These are phyloP conservation scores for Aspidiotus rigidus DNA, from an alignment of 2,888 invertebrate genomes.

Conservation along the genomic window DNA sequence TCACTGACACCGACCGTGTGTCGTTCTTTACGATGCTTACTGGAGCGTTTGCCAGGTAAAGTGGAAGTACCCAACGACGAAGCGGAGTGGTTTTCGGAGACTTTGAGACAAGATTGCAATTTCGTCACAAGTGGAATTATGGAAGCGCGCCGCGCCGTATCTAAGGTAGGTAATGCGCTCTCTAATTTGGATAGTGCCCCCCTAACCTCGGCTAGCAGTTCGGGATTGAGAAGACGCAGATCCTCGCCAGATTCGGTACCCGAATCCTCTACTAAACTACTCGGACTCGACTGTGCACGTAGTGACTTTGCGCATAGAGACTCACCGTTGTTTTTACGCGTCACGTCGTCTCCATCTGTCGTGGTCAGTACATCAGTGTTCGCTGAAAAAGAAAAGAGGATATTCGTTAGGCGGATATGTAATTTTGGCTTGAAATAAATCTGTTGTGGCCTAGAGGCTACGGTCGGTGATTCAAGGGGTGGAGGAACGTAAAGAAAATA, in stretches of 20 bases:
- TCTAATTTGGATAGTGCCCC: constrained; percentile 65
- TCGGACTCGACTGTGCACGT: constrained; percentile 28
- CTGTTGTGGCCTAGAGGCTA: no score
- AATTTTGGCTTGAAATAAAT: no score
- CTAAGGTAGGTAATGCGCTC: constrained; percentile 55
- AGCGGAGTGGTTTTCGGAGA: constrained; percentile 40
- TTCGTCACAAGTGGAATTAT: constrained; percentile 60
- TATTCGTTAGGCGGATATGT: not conserved
- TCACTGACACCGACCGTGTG: constrained; percentile 77
- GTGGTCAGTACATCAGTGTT: not conserved
- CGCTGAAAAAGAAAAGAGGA: constrained; percentile 2
- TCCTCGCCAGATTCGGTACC: constrained; percentile 64
- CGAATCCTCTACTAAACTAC: constrained; percentile 49
- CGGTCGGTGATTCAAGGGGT: no score
- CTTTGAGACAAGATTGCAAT: constrained; percentile 51
- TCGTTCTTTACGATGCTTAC: constrained; percentile 50
- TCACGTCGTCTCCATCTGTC: not conserved
- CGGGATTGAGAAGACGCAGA: constrained; percentile 51
- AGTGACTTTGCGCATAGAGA: constrained; percentile 8
- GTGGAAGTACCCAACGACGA: constrained; percentile 9
- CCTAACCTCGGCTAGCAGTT: constrained; percentile 65
- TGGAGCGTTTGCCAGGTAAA: constrained; percentile 10
- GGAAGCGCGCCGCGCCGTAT: constrained; percentile 49
- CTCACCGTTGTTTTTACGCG: constrained; percentile 29
- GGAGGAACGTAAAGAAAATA: no score